Percentiles rank a stretch among this genome's conserved stretches.
Conservation (phyloP, 2,113 vertebrate species). For the Anguilla rostrata region DNA sequence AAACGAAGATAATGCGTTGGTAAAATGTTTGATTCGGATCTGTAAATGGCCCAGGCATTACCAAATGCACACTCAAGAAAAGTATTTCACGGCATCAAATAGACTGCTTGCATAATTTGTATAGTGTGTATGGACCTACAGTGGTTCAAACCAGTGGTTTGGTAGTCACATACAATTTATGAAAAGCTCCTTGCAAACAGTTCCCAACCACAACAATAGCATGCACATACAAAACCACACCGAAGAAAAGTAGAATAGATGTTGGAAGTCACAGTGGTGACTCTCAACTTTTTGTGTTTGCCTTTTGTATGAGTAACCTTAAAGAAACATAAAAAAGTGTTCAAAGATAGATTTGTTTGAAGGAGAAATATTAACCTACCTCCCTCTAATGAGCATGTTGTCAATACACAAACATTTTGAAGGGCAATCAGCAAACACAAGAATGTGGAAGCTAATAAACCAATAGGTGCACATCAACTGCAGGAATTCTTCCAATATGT, state of each 20-base stretch:
- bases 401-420: no score
- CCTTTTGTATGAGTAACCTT: constrained; percentile 15
- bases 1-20: no score
- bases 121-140: not conserved
- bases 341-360: no score
- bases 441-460: not conserved
- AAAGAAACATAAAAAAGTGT: not conserved
- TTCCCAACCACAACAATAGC: no score
- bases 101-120: not conserved
- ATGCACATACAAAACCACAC: constrained; percentile 52
- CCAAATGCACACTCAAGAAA: no score
- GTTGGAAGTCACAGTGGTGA: constrained; percentile 61
- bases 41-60: no score
- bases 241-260: constrained; percentile 49
- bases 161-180: not conserved
- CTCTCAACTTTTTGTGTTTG: constrained; percentile 52
- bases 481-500: not conserved
- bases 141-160: not conserved
- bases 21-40: no score
- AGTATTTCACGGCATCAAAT: not conserved
- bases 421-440: not conserved
- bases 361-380: no score
- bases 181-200: no score
- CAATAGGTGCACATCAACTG: not conserved
- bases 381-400: no score